Evolutionary conservation across 1,140 invertebrate genomes (phyloP).

Genomic region (Nasonia vitripennis): DNA sequence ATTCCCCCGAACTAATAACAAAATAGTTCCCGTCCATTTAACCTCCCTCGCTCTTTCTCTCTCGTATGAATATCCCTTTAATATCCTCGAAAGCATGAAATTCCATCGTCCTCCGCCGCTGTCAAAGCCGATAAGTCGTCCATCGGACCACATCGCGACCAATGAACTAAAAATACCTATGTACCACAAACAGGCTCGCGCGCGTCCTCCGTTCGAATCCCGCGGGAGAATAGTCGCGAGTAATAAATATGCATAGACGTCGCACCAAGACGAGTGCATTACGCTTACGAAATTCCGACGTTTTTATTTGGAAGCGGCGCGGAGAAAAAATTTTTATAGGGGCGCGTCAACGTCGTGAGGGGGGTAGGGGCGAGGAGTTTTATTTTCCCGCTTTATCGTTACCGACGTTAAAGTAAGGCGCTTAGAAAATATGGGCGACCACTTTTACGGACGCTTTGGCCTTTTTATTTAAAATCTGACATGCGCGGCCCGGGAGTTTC

Average conservation of each 20-base stretch:
- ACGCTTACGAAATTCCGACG: slow-evolving; percentile 10
- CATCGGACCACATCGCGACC: background rate
- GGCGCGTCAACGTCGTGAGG: background rate
- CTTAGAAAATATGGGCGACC: slow-evolving; percentile 36
- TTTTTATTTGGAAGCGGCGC: slow-evolving; percentile 8
- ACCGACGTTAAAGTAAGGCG: slow-evolving; percentile 6
- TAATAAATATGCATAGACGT: slow-evolving; percentile 32
- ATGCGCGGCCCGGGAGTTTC: background rate
- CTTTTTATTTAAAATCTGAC: slow-evolving; percentile 39
- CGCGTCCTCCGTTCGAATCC: background rate
- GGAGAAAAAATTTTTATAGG: slow-evolving; percentile 21
- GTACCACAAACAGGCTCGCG: background rate
- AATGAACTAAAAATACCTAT: background rate
- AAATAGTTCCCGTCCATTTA: background rate
- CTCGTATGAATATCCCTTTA: background rate
- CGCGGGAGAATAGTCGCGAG: slow-evolving; percentile 3
- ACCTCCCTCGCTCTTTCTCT: background rate
- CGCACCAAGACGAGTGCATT: background rate
- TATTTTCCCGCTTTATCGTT: slow-evolving; percentile 33
- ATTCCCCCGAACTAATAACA: background rate
- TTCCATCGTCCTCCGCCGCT: background rate
- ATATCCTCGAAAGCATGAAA: background rate
- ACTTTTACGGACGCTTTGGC: slow-evolving; percentile 11
- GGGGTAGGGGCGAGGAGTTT: background rate
- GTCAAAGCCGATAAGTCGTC: background rate